Base-by-base conservation (phyloP, 23 tunicate genomes). In the Halocynthia aurantium region DNA sequence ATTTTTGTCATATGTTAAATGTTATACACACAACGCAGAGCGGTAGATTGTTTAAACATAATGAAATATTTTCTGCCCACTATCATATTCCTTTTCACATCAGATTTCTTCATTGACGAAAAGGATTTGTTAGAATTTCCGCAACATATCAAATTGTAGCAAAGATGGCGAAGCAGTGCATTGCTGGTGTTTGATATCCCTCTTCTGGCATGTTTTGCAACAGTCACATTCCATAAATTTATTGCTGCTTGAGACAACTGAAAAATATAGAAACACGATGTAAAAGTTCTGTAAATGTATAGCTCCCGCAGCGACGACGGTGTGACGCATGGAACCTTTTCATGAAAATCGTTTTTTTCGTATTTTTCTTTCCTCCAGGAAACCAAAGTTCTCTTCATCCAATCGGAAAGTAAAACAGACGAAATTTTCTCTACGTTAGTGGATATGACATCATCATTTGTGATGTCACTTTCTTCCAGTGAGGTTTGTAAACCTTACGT, bases 141-240 rank as follows among this genome's bases (percentile, higher is more conserved):
- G 70, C 65, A 85, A 9, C 56, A 54, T 10, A 82, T 40, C 62
- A 87, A 50, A 72, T 87, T 80, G 22, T 61, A 87, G 55, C 93
- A 87, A 22, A 87, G 73, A 20, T 87, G 93, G 8, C 93, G 86
- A 7, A 87, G 76, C 8, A 52, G 51, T 10, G 86, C 82, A 44
- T 63, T 62, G 8, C 66, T 70, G 15, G 63, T 52, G 22, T 70
- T 74, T 7, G 61, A 65, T 6, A 87, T 57, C 15, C 56, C 19
- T 77, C 71, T 87, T 9, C 72, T 80, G 72, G 78, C 62, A 15
- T 87, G 80, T 6, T 81, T 77, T 0, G 86, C 76, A 0, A 87
- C 86, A 9, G 86, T 82, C 2, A 75, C 81, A 71, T 87, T 87
- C 93, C 93, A 87, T 19, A 87, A 55, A 10, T 80, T 76, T 4